A percentile compares a stretch with the other conserved stretches of the same genome.
These are phyloP conservation scores for Notolepis coatsorum DNA, from an alignment of 2,797 vertebrate genomes.

Conservation along the genomic window DNA sequence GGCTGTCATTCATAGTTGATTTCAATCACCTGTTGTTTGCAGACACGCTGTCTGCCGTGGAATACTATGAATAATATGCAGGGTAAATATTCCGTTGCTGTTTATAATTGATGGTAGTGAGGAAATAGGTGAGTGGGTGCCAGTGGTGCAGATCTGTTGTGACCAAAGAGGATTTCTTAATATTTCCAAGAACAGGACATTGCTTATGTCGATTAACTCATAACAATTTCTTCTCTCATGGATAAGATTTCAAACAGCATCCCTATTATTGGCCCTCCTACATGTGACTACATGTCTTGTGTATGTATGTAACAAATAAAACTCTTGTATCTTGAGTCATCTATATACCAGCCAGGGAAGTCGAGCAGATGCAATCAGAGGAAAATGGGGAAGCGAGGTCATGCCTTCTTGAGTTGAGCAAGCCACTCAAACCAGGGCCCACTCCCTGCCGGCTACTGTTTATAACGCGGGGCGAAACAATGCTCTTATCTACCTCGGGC, in stretches of 20 bases:
- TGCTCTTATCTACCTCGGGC: constrained; percentile 29
- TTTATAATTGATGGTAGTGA: neutral
- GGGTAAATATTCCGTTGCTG: neutral
- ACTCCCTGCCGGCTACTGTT: constrained; percentile 15
- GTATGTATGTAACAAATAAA: too few species aligned
- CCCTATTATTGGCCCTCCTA: neutral
- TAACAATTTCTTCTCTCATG: neutral
- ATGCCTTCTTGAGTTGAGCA: neutral
- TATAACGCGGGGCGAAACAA: constrained; percentile 35
- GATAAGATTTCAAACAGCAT: neutral
- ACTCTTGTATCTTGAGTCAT: constrained; percentile 42
- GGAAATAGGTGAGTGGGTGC: neutral
- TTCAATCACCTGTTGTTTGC: too few species aligned
- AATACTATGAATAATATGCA: too few species aligned
- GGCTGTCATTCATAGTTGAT: too few species aligned
- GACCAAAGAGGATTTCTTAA: neutral
- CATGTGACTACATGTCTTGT: too few species aligned
- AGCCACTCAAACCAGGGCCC: constrained; percentile 13
- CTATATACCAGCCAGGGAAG: constrained; percentile 6
- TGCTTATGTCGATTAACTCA: neutral
- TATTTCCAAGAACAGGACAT: neutral
- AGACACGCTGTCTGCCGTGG: too few species aligned
- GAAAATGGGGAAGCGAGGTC: neutral
- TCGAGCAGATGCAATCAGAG: constrained; percentile 3
- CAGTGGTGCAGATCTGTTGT: neutral